These are phyloP conservation scores for Canis aureus DNA, from an alignment of 2,113 vertebrate genomes.

Conservation along the genomic window DNA sequence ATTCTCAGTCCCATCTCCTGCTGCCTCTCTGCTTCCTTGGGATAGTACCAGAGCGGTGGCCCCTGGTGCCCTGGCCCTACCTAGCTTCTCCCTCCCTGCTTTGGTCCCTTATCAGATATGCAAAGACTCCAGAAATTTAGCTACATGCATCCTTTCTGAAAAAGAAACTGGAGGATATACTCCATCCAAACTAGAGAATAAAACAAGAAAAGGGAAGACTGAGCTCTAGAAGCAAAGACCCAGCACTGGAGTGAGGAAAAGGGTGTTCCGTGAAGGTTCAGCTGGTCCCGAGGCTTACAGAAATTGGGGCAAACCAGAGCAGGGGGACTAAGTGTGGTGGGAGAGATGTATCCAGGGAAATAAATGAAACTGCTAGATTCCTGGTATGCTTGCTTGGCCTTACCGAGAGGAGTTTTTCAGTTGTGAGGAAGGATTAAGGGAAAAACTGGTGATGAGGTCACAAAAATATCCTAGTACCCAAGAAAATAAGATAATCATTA, in stretches of 20 bases:
- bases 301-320: background rate
- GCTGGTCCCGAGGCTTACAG: background rate
- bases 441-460: background rate
- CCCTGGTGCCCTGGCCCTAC: background rate
- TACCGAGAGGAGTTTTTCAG: background rate
- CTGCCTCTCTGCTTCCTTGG: background rate
- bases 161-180: conserved; percentile 19
- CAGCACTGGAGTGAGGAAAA: background rate
- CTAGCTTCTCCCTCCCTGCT: background rate
- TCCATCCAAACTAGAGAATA: background rate
- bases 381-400: background rate
- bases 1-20: background rate
- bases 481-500: conserved; percentile 37
- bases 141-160: background rate
- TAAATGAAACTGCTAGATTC: background rate
- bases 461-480: background rate
- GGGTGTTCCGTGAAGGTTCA: background rate
- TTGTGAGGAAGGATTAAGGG: background rate
- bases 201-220: background rate
- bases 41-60: background rate
- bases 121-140: conserved; percentile 24
- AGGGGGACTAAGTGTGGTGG: background rate
- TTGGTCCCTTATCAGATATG: background rate
- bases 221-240: background rate
- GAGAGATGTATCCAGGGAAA: background rate